Percentiles rank a stretch among this genome's conserved stretches.
Conservation (phyloP, 2,113 vertebrate species). For the Pimephales promelas region DNA sequence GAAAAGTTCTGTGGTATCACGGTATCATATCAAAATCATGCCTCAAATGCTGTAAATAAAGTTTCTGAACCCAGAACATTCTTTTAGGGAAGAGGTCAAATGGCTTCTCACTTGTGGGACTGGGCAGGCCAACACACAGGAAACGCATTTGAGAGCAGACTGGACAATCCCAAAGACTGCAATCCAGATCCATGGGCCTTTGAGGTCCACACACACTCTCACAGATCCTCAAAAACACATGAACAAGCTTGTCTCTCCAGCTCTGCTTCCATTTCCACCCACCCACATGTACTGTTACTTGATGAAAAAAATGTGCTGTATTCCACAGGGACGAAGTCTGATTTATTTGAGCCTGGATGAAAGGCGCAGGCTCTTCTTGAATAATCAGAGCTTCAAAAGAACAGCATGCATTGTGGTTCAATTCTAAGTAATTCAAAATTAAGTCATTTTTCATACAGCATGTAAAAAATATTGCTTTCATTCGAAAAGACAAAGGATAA, state of each 20-base stretch:
- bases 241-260: constrained; percentile 20
- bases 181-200: not conserved
- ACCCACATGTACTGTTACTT: constrained; percentile 1
- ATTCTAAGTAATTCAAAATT: not conserved
- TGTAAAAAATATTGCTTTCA: not conserved
- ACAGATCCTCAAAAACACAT: constrained; percentile 1
- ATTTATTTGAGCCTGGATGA: constrained; percentile 12
- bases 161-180: constrained; percentile 8
- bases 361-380: not conserved
- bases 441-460: not conserved
- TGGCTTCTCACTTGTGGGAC: constrained; percentile 2
- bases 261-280: constrained; percentile 26
- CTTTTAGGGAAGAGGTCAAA: not conserved
- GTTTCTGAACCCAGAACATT: not conserved
- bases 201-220: not conserved
- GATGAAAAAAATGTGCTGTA: not conserved
- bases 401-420: not conserved
- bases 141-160: not conserved
- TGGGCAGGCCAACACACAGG: constrained; percentile 1
- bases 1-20: not conserved
- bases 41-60: not conserved
- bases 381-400: constrained; percentile 30
- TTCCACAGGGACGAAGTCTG: not conserved
- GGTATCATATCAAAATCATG: not conserved
- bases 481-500: constrained; percentile 3